A percentile compares a stretch with the other conserved stretches of the same genome.
phyloP scores from a whole-genome alignment of 1,140 invertebrate species.

The Dolichoris vasculosae region DNA sequence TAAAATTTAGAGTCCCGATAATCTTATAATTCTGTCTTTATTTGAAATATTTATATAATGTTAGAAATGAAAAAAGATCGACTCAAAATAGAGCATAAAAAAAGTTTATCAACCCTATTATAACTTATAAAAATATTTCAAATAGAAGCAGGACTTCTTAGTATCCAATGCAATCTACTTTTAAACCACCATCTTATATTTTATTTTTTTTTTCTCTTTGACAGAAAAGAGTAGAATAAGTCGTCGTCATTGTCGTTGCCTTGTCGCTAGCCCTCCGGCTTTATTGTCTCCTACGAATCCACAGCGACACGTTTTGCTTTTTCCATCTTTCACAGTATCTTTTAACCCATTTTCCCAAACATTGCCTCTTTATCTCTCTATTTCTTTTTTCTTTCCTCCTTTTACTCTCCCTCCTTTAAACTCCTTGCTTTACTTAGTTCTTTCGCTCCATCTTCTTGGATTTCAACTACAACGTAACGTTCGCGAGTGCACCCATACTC shows the following conservation, averaged over 20 bases:
- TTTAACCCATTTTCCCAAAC: background rate
- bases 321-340: background rate
- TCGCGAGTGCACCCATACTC: background rate
- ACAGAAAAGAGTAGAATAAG: background rate
- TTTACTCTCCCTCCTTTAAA: background rate
- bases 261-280: conserved; percentile 20
- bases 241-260: conserved; percentile 8
- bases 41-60: too few relatives aligned
- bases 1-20: too few relatives aligned
- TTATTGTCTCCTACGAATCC: conserved; percentile 38
- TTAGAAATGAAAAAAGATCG: too few relatives aligned
- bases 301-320: conserved; percentile 31
- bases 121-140: conserved; percentile 18
- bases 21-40: too few relatives aligned
- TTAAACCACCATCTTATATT: background rate
- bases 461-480: background rate
- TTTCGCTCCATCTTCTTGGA: background rate
- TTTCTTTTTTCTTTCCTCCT: background rate
- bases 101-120: background rate
- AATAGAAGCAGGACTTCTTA: conserved; percentile 32
- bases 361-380: background rate
- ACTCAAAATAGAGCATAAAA: background rate
- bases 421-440: conserved; percentile 10
- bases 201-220: background rate
- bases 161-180: conserved; percentile 41